Base-by-base conservation (phyloP, 2,888 invertebrate genomes). In the Steromphala cineraria region DNA sequence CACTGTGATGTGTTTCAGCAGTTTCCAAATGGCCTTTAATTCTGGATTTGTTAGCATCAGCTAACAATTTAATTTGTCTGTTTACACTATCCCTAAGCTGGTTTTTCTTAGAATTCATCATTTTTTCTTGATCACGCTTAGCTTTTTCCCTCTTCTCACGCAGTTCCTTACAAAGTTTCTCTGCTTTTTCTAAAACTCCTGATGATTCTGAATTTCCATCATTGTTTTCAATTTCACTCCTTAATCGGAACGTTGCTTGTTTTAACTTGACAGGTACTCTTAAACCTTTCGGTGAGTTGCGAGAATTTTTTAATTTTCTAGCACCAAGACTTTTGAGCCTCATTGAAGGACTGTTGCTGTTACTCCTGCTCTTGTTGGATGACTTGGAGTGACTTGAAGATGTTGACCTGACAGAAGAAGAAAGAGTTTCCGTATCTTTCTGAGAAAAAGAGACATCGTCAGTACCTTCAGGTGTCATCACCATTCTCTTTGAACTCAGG, bases 111-210 rank as follows among this genome's bases (percentile, higher is more conserved):
- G 81, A 71, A 55, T 87, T 87, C 67, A 86, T 83, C 21, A 81
- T 80, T 40, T 71, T 80, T 40, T 85, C 78, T 78, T 84, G 85
- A 31, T 87, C 86, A 17, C 81, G 82, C 56, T 87, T 85, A n/a
- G 83, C 84, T 24, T 83, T 83, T 67, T 86, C 83, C 67, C 89
- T 78, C 77, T 88, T 88, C 79, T 88, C 88, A 80, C 89, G 46
- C 8, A 90, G 81, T 77, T 88, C 88, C 77, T 85, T 88, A 82
- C 90, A 90, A 40, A 90, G 79, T 67, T 86, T 85, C 80, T 89
- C 89, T 53, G 90, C 90, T 79, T 86, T 86, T 80, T 89, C 89
- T 15, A 90, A 79, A 19, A 90, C 87, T 80, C 83, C 55, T 31
- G 28, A 31, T 28, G 28, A n/a, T 21, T 53, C 40, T 21, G 75